These are phyloP conservation scores for Aulostomus chinensis DNA, from an alignment of 2,797 vertebrate species.

Conservation along the genomic window DNA sequence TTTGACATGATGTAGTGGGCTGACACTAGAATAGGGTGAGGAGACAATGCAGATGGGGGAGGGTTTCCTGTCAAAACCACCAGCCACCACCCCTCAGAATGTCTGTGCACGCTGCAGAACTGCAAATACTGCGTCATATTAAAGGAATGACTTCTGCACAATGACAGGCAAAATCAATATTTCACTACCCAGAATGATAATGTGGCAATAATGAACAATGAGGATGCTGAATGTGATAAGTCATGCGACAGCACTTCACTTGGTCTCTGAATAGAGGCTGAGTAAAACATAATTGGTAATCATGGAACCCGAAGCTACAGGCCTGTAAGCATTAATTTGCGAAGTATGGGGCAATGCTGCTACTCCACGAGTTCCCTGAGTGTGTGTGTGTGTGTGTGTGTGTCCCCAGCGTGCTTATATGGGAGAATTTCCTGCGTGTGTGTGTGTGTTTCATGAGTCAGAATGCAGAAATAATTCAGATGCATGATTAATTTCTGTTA, in stretches of 20 bases:
- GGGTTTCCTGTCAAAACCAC: conserved; percentile 1
- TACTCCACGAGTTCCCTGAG: conserved; percentile 5
- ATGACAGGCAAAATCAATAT: conserved; percentile 53
- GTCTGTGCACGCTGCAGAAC: not conserved
- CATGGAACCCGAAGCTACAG: conserved; percentile 44
- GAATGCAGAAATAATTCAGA: conserved; percentile 36
- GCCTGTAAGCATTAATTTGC: conserved; percentile 56
- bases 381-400: not conserved
- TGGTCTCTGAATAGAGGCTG: conserved; percentile 43
- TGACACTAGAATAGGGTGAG: too few relatives aligned
- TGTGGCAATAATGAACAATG: conserved; percentile 58
- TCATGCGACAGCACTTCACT: conserved; percentile 37
- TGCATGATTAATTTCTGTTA: conserved; percentile 41
- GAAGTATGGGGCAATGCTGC: conserved; percentile 41
- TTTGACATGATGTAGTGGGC: not conserved
- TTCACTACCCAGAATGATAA: conserved; percentile 52
- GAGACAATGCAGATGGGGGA: not conserved
- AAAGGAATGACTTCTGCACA: conserved; percentile 25
- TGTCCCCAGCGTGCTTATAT: conserved; percentile 4
- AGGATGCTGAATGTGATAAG: conserved; percentile 44
- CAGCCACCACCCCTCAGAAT: conserved; percentile 18
- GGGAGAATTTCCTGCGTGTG: not conserved
- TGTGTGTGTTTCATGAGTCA: conserved; percentile 14
- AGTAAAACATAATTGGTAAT: conserved; percentile 71
- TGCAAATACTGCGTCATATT: conserved; percentile 22